Percentiles rank a stretch among this genome's conserved stretches.
phyloP scores from a whole-genome alignment of 1,140 invertebrate species.

The Pseudomyrmex pallidus region DNA sequence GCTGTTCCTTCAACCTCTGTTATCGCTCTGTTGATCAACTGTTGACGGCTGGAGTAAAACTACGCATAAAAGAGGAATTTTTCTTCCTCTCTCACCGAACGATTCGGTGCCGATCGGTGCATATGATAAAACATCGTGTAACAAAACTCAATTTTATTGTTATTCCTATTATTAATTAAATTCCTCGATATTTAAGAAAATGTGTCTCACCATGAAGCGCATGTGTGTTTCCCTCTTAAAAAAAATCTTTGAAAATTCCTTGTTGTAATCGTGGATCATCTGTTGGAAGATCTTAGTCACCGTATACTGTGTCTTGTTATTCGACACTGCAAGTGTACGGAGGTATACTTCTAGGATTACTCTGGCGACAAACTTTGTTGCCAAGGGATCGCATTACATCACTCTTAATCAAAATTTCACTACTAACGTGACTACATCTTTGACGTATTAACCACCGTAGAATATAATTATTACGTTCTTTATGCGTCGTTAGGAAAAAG shows the following conservation, averaged over 20 bases:
- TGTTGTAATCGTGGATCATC: background rate
- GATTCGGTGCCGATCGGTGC: too few species aligned
- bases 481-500: background rate
- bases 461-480: background rate
- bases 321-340: slow-evolving; percentile 33
- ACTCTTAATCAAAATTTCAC: slow-evolving; percentile 25
- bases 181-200: too few species aligned
- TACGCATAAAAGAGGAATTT: too few species aligned
- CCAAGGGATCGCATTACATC: slow-evolving; percentile 60
- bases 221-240: background rate
- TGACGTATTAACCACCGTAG: too few species aligned
- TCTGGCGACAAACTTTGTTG: slow-evolving; percentile 55
- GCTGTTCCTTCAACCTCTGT: too few species aligned
- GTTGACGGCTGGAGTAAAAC: too few species aligned
- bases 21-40: too few species aligned
- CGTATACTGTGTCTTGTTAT: slow-evolving; percentile 25
- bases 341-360: slow-evolving; percentile 58
- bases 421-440: background rate
- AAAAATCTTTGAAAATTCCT: background rate
- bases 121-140: too few species aligned
- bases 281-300: slow-evolving; percentile 40
- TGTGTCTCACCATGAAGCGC: too few species aligned
- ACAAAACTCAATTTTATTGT: too few species aligned
- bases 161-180: too few species aligned
- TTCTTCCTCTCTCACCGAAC: too few species aligned